Evolutionary conservation across 2,888 invertebrate species (phyloP), one percentile per base, ranked within the genome.

Genomic region (Gymnosoma rotundatum): DNA sequence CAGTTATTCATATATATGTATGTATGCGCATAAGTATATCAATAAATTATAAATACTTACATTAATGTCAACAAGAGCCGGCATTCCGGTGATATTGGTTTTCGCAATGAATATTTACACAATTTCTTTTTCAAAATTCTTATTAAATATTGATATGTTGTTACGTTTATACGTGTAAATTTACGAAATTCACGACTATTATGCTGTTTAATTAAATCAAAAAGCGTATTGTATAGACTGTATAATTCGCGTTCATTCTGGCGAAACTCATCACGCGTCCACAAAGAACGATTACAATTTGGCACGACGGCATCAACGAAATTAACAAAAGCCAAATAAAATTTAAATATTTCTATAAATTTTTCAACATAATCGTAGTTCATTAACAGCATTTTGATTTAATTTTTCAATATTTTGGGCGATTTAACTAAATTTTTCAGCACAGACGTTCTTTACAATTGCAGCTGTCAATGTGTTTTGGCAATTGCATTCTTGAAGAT

Each of bases 11-110:
- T 45, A 45, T 45, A 45, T 45, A 45, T 14, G 4, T 14, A 32
- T 32, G 21, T 25, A 25, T 25, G 21, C 7, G 32, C 7, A 36
- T 16, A 38, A 16, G 12, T 42, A 42, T 9, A n/a, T 5, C 50
- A 18, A 1, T 1, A 45, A 45, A 45, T 6, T 4, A 9, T 18
- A 9, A 0, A 42, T 48, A 84, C 80, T 78, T 66, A 84, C 84
- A 84, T 81, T 42, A 84, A 73, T 0, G 84, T 84, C n/a, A 84
- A 48, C 78, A 84, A 54, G 3, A 84, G 61, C 9, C 84, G 64
- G 42, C 84, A 84, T 60, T 84, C 84, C 14, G 84, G 69, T 21
- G 84, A 80, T 60, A 84, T 84, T n/a, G 84, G 81, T 20, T 84
- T 84, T 12, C 84, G 50, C 18, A 78, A 20, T 6, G 84, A 84